phyloP scores from a whole-genome alignment of 2,888 invertebrate species.

The Agrotis ipsilon region DNA sequence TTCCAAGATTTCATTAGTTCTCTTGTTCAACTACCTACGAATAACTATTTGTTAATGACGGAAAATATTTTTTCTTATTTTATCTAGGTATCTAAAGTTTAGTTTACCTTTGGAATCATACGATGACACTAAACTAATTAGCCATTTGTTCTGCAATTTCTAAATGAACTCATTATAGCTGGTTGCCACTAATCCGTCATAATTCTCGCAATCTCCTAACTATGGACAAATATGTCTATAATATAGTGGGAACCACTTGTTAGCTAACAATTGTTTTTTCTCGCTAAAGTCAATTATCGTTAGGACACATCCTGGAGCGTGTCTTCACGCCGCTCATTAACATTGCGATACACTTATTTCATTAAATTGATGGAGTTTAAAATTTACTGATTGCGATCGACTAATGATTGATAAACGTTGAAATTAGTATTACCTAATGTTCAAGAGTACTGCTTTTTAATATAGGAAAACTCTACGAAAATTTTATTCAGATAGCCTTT shows the following conservation, averaged over 20 bases:
- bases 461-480: too few species aligned
- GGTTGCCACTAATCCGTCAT: neutral
- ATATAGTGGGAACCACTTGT: conserved; percentile 28
- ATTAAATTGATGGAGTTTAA: conserved; percentile 12
- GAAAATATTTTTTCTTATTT: too few species aligned
- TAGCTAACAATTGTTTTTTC: conserved; percentile 3
- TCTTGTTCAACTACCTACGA: too few species aligned
- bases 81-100: too few species aligned
- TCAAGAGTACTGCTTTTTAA: too few species aligned
- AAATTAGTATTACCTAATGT: neutral
- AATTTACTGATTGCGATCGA: neutral
- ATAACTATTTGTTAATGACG: too few species aligned
- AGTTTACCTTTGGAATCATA: neutral
- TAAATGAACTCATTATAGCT: conserved; percentile 37
- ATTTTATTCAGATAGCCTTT: neutral
- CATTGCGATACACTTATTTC: neutral
- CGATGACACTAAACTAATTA: neutral
- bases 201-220: conserved; percentile 32
- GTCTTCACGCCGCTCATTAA: conserved; percentile 1
- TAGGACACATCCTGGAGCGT: conserved; percentile 31
- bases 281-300: conserved; percentile 3
- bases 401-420: neutral
- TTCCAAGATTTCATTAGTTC: neutral
- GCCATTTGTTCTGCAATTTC: neutral
- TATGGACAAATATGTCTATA: conserved; percentile 36